Percentiles rank a stretch among this genome's conserved stretches.
These are phyloP conservation scores for Fundulus diaphanus DNA, from an alignment of 2,797 vertebrate genomes.

Conservation along the genomic window DNA sequence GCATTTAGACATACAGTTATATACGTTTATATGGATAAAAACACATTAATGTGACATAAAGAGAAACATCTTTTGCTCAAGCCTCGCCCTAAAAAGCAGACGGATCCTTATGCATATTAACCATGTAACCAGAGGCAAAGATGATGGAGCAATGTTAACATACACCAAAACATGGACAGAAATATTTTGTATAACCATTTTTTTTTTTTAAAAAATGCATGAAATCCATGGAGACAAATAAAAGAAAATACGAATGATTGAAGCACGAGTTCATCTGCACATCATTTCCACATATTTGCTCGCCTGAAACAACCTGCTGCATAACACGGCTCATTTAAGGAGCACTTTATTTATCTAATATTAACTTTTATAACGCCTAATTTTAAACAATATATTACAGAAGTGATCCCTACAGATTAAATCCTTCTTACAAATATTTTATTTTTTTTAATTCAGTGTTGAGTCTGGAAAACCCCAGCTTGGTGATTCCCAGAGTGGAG, in stretches of 20 bases:
- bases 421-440: neutral
- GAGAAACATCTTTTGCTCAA: too few species aligned
- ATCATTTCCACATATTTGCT: neutral
- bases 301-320: constrained; percentile 9
- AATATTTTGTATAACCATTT: neutral
- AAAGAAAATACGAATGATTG: neutral
- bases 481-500: constrained; percentile 1
- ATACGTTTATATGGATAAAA: neutral
- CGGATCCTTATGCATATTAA: too few species aligned
- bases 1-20: neutral
- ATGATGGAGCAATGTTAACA: neutral
- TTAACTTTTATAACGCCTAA: constrained; percentile 10
- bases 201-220: neutral
- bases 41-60: neutral
- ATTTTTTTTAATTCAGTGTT: neutral
- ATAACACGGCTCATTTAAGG: neutral
- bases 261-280: constrained; percentile 22
- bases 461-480: constrained; percentile 2
- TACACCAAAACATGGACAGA: neutral
- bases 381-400: constrained; percentile 7
- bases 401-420: neutral
- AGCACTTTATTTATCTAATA: constrained; percentile 11
- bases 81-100: too few species aligned
- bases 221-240: neutral
- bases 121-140: constrained; percentile 6